These are phyloP conservation scores for Antechinus flavipes DNA, from an alignment of 2,113 vertebrate species.

Conservation along the genomic window DNA sequence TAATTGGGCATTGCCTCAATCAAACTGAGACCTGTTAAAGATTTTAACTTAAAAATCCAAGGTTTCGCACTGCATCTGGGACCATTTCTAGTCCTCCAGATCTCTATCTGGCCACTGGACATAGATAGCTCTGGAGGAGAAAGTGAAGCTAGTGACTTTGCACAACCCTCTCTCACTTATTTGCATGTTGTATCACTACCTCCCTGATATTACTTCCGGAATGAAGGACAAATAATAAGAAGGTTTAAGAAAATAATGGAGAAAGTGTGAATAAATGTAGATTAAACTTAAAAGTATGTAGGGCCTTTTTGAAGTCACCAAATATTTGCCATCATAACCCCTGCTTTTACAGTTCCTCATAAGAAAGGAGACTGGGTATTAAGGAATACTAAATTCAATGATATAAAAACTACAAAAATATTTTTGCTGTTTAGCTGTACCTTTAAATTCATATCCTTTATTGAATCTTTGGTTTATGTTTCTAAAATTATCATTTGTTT, in stretches of 20 bases:
- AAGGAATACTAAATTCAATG: constrained; percentile 17
- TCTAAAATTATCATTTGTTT: not conserved
- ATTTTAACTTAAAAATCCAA: no score
- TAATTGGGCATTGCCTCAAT: no score
- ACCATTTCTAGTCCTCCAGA: no score
- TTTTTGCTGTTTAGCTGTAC: not conserved
- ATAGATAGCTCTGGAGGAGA: no score
- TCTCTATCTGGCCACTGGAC: no score
- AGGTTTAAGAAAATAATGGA: not conserved
- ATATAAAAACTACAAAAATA: constrained; percentile 26
- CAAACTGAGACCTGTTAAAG: no score
- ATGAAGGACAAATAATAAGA: not conserved
- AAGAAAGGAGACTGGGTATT: constrained; percentile 36
- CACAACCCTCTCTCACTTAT: no score
- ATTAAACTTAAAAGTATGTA: not conserved
- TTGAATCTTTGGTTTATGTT: not conserved
- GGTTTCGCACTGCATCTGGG: no score
- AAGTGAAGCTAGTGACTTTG: no score
- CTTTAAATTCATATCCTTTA: constrained; percentile 32
- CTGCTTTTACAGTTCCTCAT: constrained; percentile 2
- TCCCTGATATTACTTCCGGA: no score
- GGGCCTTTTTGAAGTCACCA: not conserved
- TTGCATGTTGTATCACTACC: no score
- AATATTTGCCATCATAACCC: not conserved
- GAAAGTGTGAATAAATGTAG: not conserved